Evolutionary conservation across 2,888 invertebrate genomes (phyloP), one percentile per base, ranked within the genome.

Genomic region (Trisateles emortualis): DNA sequence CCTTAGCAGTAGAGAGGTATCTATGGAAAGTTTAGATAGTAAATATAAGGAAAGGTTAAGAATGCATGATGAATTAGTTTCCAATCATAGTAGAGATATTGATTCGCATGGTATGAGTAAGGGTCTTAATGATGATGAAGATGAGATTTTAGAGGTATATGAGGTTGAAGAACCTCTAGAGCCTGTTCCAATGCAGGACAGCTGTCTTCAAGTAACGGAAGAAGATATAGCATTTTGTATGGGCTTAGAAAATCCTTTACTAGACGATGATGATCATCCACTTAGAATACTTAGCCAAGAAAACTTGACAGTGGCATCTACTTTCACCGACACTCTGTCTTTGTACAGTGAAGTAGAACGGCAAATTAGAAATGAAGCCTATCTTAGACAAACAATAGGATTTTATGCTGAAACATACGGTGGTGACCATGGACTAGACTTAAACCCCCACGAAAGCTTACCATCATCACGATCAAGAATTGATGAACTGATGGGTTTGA

Each of bases 171-270:
- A 97, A 83, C 95, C 95, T 0, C 93, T 96, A 67, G 97, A 97
- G 84, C 96, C 96, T 9, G 97, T 97, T 13, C 97, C 97, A 41
- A 97, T 96, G 93, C 96, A 96, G 86, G 98, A 97, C 83, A 96
- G 95, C 55, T 98, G 97, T 72, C 93, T 98, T 48, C 98, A 98
- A 93, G 97, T 97, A 46, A 98, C 97, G 4, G 98, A 98, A 89
- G 98, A 98, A 88, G 98, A 98, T 80, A 98, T 98, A 59, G 97
- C 97, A 3, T 94, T 96, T 47, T 97, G 97, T 74, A 97, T 97
- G 96, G 96, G 96, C 33, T 87, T 91, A 43, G 96, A 96, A 66
- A 95, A 96, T 87, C 95, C 95, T 38, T 81, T 96, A 29, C 95
- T 95, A 0, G 95, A 94, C 63, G 95, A 94, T 47, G 95, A 96